Conservation (phyloP, 2,113 vertebrate genomes). For the Mellivora capensis region DNA sequence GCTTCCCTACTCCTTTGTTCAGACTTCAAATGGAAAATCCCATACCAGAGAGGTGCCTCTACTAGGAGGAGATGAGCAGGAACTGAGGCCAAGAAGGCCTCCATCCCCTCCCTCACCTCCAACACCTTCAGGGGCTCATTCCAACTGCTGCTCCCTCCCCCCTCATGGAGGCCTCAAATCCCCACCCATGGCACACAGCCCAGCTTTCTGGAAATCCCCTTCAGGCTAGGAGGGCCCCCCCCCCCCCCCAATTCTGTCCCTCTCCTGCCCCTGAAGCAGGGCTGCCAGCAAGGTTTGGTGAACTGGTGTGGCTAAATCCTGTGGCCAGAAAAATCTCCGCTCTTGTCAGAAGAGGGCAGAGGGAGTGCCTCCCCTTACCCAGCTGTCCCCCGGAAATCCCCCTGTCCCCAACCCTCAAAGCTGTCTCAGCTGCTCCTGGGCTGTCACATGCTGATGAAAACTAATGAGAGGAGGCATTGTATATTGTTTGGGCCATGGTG, state of each 20-base stretch:
- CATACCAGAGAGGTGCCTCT: neutral
- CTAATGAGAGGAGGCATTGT: conserved; percentile 64
- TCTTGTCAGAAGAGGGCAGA: neutral
- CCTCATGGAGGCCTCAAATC: neutral
- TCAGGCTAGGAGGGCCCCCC: neutral
- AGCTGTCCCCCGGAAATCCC: conserved; percentile 48
- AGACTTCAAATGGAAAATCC: conserved; percentile 44
- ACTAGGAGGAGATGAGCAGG: neutral
- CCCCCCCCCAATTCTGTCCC: too few relatives aligned
- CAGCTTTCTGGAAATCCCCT: conserved; percentile 40
- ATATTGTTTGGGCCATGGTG: neutral
- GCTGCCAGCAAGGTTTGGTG: neutral
- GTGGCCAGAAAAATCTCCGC: neutral
- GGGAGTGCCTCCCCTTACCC: neutral
- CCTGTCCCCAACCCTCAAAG: conserved; percentile 5
- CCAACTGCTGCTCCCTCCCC: neutral
- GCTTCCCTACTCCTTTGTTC: conserved; percentile 35
- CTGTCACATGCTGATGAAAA: conserved; percentile 56
- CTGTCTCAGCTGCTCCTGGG: conserved; percentile 55
- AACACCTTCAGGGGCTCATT: neutral
- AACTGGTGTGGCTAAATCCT: neutral
- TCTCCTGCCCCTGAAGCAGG: neutral
- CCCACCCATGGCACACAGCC: neutral
- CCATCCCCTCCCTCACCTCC: neutral
- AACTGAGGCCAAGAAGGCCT: neutral